phyloP scores from a whole-genome alignment of 1,140 invertebrate species.

The Temnothorax nylanderi region DNA sequence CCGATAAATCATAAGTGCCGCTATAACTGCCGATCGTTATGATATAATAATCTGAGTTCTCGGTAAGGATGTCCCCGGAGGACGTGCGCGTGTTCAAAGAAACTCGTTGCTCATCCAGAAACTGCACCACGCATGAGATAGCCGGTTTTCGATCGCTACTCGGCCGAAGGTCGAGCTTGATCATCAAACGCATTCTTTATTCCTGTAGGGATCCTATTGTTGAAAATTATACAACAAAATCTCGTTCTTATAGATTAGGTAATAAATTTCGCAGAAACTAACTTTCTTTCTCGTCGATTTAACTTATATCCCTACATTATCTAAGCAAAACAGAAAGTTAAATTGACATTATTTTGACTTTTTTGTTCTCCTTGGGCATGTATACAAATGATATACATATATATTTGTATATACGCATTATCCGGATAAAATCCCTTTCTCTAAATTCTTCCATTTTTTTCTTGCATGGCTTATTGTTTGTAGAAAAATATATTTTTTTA shows the following conservation, averaged over 20 bases:
- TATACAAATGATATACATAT: too few relatives aligned
- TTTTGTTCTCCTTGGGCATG: too few relatives aligned
- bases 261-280: neutral
- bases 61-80: slow-evolving; percentile 46
- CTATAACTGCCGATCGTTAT: slow-evolving; percentile 45
- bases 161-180: neutral
- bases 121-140: slow-evolving; percentile 42
- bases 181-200: slow-evolving; percentile 7
- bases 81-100: slow-evolving; percentile 40
- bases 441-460: too few relatives aligned
- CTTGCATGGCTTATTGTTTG: too few relatives aligned
- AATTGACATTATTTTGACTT: too few relatives aligned
- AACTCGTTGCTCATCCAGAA: slow-evolving; percentile 50
- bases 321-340: too few relatives aligned
- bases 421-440: too few relatives aligned
- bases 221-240: neutral
- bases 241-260: neutral
- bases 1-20: slow-evolving; percentile 50
- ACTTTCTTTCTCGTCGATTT: neutral
- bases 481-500: neutral
- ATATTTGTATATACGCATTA: too few relatives aligned
- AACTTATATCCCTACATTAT: neutral
- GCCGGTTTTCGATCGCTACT: slow-evolving; percentile 27
- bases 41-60: slow-evolving; percentile 61
- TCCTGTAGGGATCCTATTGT: neutral